These are phyloP conservation scores for Ischnus inquisitorius DNA, from an alignment of 2,888 invertebrate species.

Conservation along the genomic window DNA sequence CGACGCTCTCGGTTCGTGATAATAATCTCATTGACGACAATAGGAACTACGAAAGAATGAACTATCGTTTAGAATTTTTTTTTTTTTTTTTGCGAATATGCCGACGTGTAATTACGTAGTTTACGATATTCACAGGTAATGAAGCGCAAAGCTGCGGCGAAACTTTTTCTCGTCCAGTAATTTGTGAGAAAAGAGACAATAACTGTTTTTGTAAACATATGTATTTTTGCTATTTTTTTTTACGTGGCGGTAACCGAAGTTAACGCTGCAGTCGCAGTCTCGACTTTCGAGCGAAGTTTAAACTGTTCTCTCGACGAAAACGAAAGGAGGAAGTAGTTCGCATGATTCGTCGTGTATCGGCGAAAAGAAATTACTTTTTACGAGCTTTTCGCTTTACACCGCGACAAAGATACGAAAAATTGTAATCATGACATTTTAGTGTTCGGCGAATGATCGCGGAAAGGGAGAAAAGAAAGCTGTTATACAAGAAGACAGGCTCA, in stretches of 20 bases:
- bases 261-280: neutral
- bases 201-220: neutral
- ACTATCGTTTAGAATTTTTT: neutral
- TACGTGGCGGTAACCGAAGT: neutral
- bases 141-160: neutral
- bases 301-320: neutral
- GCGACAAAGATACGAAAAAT: too few species aligned
- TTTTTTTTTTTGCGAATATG: conserved; percentile 9
- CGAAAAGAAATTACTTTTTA: neutral
- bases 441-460: too few species aligned
- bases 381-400: neutral
- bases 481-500: too few species aligned
- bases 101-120: neutral
- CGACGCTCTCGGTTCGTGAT: neutral
- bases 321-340: neutral
- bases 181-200: neutral
- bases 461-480: too few species aligned
- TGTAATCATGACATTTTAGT: too few species aligned
- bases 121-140: neutral
- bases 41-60: conserved; percentile 17
- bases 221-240: neutral
- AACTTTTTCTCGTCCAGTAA: neutral
- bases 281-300: neutral
- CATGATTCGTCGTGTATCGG: neutral
- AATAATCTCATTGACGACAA: conserved; percentile 35